phyloP scores from a whole-genome alignment of 1,140 invertebrate species.

The Cyrtorhinus lividipennis region DNA sequence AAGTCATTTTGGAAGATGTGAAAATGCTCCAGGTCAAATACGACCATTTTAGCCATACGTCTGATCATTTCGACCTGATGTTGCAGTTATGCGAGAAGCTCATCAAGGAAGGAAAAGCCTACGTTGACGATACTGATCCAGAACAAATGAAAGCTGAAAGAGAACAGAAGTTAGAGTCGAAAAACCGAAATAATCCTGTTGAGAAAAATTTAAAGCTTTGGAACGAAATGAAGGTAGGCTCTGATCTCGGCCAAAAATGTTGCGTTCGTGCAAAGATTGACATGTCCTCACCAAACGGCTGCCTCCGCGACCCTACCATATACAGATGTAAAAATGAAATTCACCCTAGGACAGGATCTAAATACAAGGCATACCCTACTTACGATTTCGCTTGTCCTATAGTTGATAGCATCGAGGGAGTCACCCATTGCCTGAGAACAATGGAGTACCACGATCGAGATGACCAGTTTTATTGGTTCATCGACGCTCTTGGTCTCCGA shows the following conservation, averaged over 20 bases:
- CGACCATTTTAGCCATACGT: conserved; percentile 88
- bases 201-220: conserved; percentile 80
- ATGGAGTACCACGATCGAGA: conserved; percentile 98
- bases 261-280: conserved; percentile 96
- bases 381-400: conserved; percentile 99
- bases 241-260: conserved; percentile 60
- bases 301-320: conserved; percentile 96
- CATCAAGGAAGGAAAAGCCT: conserved; percentile 78
- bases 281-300: conserved; percentile 92
- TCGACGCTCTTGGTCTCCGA: conserved; percentile 68
- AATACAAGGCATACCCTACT: conserved; percentile 99
- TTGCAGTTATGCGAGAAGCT: conserved; percentile 76
- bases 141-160: conserved; percentile 90
- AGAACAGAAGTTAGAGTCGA: conserved; percentile 75
- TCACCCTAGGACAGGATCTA: conserved; percentile 82
- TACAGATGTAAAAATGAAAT: conserved; percentile 94
- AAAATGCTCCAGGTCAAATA: conserved; percentile 81
- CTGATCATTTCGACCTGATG: conserved; percentile 92
- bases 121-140: conserved; percentile 90
- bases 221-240: conserved; percentile 89
- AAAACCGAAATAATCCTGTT: conserved; percentile 67
- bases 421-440: conserved; percentile 93
- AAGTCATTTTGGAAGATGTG: conserved; percentile 88
- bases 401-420: conserved; percentile 91
- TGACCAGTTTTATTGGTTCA: conserved; percentile 95